Percentiles rank a stretch among this genome's conserved stretches.
phyloP scores from a whole-genome alignment of 2,888 invertebrate species.

The Calliopum simillimum region DNA sequence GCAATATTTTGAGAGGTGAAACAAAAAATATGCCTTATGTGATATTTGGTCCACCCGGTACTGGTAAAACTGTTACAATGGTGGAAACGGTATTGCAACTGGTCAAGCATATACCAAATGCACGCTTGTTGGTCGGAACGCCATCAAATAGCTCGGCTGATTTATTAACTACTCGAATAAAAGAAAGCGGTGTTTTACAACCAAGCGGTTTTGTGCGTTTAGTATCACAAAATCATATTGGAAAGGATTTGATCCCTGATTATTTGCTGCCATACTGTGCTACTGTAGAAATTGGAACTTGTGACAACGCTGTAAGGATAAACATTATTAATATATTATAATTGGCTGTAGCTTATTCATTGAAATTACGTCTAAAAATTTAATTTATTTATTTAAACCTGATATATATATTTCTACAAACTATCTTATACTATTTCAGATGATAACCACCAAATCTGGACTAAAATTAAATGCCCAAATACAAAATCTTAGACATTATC shows the following conservation, averaged over 20 bases:
- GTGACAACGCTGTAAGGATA: slow-evolving; percentile 56
- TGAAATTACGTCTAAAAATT: too few species aligned
- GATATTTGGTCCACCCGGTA: slow-evolving; percentile 90
- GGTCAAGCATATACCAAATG: slow-evolving; percentile 74
- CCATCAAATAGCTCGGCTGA: slow-evolving; percentile 96
- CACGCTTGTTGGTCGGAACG: slow-evolving; percentile 83
- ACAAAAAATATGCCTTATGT: slow-evolving; percentile 85
- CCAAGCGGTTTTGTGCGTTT: slow-evolving; percentile 84
- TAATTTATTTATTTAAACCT: too few species aligned
- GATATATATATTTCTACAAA: too few species aligned
- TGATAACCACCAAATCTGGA: slow-evolving; percentile 61
- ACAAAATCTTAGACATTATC: slow-evolving; percentile 77
- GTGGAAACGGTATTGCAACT: slow-evolving; percentile 90
- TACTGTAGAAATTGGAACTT: slow-evolving; percentile 67
- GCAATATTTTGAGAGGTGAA: slow-evolving; percentile 81
- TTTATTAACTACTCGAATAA: slow-evolving; percentile 82
- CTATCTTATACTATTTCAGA: too few species aligned
- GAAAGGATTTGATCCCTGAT: slow-evolving; percentile 75
- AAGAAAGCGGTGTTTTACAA: slow-evolving; percentile 71
- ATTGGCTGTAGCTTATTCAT: too few species aligned
- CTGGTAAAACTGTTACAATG: slow-evolving; percentile 86
- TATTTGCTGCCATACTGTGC: slow-evolving; percentile 78
- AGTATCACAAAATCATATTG: slow-evolving; percentile 75
- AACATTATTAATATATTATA: too few species aligned
- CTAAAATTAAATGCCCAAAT: slow-evolving; percentile 71